A percentile compares a stretch with the other conserved stretches of the same genome.
Evolutionary conservation across 2,113 vertebrate genomes (phyloP).

Genomic region (Barnardius zonarius): DNA sequence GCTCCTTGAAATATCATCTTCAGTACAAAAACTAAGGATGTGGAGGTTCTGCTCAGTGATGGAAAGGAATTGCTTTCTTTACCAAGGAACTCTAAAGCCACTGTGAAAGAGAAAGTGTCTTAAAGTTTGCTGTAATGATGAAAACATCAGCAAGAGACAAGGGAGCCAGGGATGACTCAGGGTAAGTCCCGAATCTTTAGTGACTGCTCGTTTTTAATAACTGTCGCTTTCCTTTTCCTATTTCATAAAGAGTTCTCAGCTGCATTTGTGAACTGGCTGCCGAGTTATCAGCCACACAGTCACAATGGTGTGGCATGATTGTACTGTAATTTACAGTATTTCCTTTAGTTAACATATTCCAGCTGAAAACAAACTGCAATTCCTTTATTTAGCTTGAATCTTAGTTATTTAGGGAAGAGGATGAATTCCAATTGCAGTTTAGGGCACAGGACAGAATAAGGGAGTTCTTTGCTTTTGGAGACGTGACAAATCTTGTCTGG

Average conservation of each 20-base stretch:
- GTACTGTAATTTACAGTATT: background rate
- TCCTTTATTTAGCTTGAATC: background rate
- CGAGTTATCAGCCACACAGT: background rate
- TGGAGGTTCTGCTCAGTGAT: conserved; percentile 41
- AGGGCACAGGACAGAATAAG: background rate
- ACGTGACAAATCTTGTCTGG: background rate
- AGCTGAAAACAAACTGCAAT: background rate
- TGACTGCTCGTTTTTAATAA: conserved; percentile 1
- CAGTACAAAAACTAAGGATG: conserved; percentile 20
- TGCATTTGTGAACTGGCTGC: background rate
- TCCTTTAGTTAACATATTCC: background rate
- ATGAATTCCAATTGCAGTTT: background rate
- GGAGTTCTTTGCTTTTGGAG: background rate
- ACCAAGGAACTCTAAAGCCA: conserved; percentile 28
- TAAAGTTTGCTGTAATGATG: conserved; percentile 65
- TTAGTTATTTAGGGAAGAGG: background rate
- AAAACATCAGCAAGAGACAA: conserved; percentile 67
- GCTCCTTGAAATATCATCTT: conserved; percentile 4
- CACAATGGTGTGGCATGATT: background rate
- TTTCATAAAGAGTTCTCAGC: background rate
- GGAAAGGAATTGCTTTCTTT: conserved; percentile 41
- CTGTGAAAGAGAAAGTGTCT: conserved; percentile 53
- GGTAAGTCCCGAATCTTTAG: conserved; percentile 74
- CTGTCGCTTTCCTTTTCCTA: background rate
- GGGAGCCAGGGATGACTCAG: conserved; percentile 58